Base-by-base conservation (phyloP, 2,113 vertebrate genomes). In the Pipra filicauda region DNA sequence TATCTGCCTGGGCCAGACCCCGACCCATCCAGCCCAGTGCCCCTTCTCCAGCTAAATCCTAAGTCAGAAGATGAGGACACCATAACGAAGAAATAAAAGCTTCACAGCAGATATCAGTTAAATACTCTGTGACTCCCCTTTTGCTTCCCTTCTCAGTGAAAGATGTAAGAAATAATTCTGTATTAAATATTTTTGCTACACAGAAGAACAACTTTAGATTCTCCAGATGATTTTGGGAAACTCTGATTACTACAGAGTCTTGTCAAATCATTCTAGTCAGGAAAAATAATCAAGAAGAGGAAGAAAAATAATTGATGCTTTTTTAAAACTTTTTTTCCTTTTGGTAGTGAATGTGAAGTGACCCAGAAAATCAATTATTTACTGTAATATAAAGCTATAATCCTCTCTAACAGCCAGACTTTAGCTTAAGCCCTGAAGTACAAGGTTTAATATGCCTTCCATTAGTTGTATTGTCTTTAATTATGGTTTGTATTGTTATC, bases 281-380 rank as follows among this genome's bases (percentile, higher is more conserved):
- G 19, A 5, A 35, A 26, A 49, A 26, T 4, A 13, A 9, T 57
- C 20, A 35, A 57, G 5, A 62, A 46, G 3, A 33, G 8, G 28
- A 89, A 48, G 5, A 49, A 96, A 89, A 89, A 77, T 19, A 74
- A 84, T 8, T 46, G 0, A 22, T 41, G 3, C 1, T 3, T 21
- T 43, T 48, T 28, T 9, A 7, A 3, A 37, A 55, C 4, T 4
- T 10, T 18, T 20, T 52, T 28, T 19, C 22, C 30, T 77, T 84
- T 73, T 76, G 7, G 2, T 78, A 65, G 28, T 66, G 49, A 78
- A 57, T 61, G 26, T 80, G 62, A 92, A 88, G 28, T 86, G 85
- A 93, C 79, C 37, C 69, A 91, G 48, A 94, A 95, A 93, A 95
- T 95, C 82, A 90, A 92, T 92, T 93, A 80, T 92, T 96, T 94